Evolutionary conservation across 92 coral and sea anemone genomes (phyloP).

Genomic region (Epizoanthus fatuus): DNA sequence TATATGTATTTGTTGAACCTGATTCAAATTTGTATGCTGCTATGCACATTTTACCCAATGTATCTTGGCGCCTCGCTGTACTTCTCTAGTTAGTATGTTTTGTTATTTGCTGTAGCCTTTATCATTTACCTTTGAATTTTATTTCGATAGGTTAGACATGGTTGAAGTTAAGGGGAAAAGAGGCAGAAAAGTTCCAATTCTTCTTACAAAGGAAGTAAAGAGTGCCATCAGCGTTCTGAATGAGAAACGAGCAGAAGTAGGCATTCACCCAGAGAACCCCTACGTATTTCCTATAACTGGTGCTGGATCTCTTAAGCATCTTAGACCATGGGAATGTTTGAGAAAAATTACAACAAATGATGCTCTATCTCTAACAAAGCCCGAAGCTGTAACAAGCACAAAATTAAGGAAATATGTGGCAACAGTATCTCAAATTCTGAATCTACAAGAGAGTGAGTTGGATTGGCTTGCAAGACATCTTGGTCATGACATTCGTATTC

Average conservation of each 20-base stretch:
- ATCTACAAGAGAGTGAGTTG: conserved; percentile 54
- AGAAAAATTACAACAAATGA: conserved; percentile 35
- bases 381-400: conserved; percentile 57
- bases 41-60: too few species aligned
- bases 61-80: too few species aligned
- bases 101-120: too few species aligned
- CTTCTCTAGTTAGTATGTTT: too few species aligned
- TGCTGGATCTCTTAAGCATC: conserved; percentile 45
- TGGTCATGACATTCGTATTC: conserved; percentile 53
- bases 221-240: conserved; percentile 30
- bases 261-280: conserved; percentile 32
- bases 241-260: conserved; percentile 42
- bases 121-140: too few species aligned
- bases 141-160: conserved; percentile 32
- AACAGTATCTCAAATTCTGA: conserved; percentile 54
- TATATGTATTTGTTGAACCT: too few species aligned
- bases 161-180: conserved; percentile 56
- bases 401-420: conserved; percentile 56
- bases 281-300: not conserved
- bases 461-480: conserved; percentile 58
- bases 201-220: conserved; percentile 42
- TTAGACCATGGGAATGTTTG: conserved; percentile 59
- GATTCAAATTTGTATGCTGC: too few species aligned
- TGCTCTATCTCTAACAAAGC: conserved; percentile 41
- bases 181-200: conserved; percentile 47